These are phyloP conservation scores for Physella acuta DNA, from an alignment of 1,140 invertebrate genomes.

Conservation along the genomic window DNA sequence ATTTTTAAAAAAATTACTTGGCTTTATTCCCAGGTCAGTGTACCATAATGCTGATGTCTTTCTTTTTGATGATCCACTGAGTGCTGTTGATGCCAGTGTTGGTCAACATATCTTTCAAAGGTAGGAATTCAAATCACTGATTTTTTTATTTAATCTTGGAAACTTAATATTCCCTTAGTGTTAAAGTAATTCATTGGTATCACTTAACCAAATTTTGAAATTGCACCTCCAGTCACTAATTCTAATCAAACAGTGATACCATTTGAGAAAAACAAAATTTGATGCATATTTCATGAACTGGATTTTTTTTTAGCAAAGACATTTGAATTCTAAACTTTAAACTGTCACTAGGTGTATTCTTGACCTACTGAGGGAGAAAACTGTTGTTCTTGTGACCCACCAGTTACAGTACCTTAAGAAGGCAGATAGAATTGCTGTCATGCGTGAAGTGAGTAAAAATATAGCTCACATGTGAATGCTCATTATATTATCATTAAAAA, in stretches of 20 bases:
- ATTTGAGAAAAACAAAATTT: too few relatives aligned
- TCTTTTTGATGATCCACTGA: constrained; percentile 88
- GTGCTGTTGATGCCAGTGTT: constrained; percentile 67
- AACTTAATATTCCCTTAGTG: too few relatives aligned
- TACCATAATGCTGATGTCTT: constrained; percentile 70
- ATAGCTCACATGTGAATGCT: too few relatives aligned
- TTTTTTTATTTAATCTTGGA: too few relatives aligned
- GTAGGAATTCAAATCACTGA: too few relatives aligned
- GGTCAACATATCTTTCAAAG: constrained; percentile 22
- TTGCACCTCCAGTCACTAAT: too few relatives aligned
- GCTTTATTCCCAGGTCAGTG: constrained; percentile 45
- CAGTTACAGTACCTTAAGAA: constrained; percentile 79
- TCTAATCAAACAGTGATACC: too few relatives aligned
- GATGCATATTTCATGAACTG: too few relatives aligned
- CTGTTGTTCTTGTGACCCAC: constrained; percentile 78
- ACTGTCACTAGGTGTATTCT: constrained; percentile 49
- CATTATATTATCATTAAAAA: not conserved
- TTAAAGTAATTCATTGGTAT: too few relatives aligned
- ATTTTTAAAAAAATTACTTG: not conserved
- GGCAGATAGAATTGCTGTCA: constrained; percentile 73
- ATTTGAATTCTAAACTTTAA: not conserved
- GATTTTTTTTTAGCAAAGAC: not conserved
- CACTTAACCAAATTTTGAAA: too few relatives aligned
- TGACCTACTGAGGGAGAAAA: constrained; percentile 72
- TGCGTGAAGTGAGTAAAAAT: constrained; percentile 71